A percentile compares a stretch with the other conserved stretches of the same genome.
These are phyloP conservation scores for Agrochola macilenta DNA, from an alignment of 2,888 invertebrate species.

Conservation along the genomic window DNA sequence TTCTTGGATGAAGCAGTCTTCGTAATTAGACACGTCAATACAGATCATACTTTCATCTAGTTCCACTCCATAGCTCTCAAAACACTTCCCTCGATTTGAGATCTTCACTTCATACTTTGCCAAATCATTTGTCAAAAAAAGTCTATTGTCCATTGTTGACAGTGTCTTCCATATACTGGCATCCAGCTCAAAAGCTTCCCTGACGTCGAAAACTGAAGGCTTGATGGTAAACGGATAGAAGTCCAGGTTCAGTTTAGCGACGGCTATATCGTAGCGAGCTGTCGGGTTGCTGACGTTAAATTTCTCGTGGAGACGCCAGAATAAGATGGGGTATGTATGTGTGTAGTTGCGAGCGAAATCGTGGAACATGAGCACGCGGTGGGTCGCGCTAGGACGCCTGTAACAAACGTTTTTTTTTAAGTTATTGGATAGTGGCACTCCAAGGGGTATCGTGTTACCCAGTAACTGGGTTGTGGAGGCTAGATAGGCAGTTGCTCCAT, in stretches of 20 bases:
- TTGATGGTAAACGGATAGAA: constrained; percentile 70
- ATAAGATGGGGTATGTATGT: constrained; percentile 79
- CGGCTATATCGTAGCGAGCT: constrained; percentile 80
- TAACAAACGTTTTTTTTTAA: neutral
- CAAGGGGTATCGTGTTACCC: neutral
- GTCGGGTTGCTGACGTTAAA: constrained; percentile 72
- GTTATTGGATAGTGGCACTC: neutral
- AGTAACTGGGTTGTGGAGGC: neutral
- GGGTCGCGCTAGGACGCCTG: constrained; percentile 72
- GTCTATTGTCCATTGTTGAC: constrained; percentile 80
- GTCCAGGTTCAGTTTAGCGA: constrained; percentile 80
- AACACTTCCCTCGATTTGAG: constrained; percentile 68
- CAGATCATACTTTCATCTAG: constrained; percentile 80
- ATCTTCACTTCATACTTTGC: constrained; percentile 73
- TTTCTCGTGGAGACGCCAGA: constrained; percentile 83
- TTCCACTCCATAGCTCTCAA: constrained; percentile 76
- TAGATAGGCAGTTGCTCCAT: neutral
- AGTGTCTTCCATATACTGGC: constrained; percentile 85
- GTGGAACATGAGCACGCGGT: constrained; percentile 79
- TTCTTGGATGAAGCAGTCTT: constrained; percentile 83
- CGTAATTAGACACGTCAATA: constrained; percentile 77
- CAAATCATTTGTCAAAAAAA: constrained; percentile 83
- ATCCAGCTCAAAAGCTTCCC: constrained; percentile 57
- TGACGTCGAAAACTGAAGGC: constrained; percentile 75
- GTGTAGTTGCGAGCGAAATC: constrained; percentile 79